phyloP scores from a whole-genome alignment of 1,140 invertebrate species.

The Drosophila baimaii region DNA sequence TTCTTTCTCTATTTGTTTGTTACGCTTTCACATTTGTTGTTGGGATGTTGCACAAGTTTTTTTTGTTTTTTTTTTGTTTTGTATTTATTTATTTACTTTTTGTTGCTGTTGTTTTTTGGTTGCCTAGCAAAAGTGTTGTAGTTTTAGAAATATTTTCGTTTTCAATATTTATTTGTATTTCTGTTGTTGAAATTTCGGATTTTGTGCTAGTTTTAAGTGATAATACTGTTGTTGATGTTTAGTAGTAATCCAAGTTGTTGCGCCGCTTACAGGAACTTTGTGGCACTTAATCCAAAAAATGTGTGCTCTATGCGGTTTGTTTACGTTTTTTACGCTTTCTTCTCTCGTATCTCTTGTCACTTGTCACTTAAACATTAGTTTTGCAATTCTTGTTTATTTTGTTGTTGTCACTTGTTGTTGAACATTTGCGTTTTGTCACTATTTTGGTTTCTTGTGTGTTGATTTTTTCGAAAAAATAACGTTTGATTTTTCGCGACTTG shows the following conservation, averaged over 20 bases:
- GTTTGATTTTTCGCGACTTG: constrained; percentile 29
- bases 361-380: constrained; percentile 30
- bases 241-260: constrained; percentile 74
- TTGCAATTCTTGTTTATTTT: constrained; percentile 19
- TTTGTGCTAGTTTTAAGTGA: constrained; percentile 54
- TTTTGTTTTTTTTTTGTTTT: constrained; percentile 48
- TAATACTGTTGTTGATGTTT: constrained; percentile 68
- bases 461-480: constrained; percentile 28
- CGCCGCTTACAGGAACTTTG: constrained; percentile 77
- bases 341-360: constrained; percentile 18
- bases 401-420: constrained; percentile 36
- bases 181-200: constrained; percentile 24
- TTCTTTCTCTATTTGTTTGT: constrained; percentile 49
- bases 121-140: constrained; percentile 64
- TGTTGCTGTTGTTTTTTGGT: constrained; percentile 58
- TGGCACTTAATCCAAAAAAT: constrained; percentile 77
- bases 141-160: constrained; percentile 29
- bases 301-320: constrained; percentile 58
- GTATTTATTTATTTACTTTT: constrained; percentile 20
- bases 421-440: constrained; percentile 21
- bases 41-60: constrained; percentile 59
- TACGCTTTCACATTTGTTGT: constrained; percentile 74
- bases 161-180: constrained; percentile 3
- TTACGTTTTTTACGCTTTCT: constrained; percentile 29
- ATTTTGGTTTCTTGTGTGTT: neutral